Conservation (phyloP, 2,888 invertebrate genomes). For the Odontothrips loti region DNA sequence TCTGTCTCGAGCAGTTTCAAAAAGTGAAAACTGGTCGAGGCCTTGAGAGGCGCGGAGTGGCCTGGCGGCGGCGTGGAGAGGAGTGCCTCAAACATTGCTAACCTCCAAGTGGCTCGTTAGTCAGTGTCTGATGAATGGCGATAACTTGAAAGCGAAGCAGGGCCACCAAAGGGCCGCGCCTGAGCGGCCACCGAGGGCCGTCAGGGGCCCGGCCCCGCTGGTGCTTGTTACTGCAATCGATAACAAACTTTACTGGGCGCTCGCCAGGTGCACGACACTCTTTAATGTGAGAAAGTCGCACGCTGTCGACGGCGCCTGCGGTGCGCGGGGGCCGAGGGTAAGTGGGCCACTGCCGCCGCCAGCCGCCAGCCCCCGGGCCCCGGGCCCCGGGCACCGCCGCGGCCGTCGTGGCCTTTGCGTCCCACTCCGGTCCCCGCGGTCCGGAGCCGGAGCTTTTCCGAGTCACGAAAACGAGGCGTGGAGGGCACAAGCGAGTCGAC, state of each 20-base stretch:
- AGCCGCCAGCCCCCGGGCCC: neutral
- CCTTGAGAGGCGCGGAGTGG: neutral
- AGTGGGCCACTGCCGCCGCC: no score
- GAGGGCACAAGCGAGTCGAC: no score
- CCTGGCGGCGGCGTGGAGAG: neutral
- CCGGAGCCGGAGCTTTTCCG: neutral
- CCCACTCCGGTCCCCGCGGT: neutral
- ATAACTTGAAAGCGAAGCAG: neutral
- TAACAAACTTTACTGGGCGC: conserved; percentile 8
- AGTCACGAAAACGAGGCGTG: neutral
- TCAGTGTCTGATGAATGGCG: conserved; percentile 16
- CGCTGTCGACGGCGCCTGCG: neutral
- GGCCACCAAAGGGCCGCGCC: neutral
- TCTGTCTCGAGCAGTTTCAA: neutral
- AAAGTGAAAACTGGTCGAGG: neutral
- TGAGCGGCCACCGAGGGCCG: no score
- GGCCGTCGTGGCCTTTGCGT: neutral
- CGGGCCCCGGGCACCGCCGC: no score
- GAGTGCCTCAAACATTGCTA: neutral
- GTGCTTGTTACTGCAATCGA: conserved; percentile 22
- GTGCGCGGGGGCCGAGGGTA: no score
- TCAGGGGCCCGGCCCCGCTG: neutral
- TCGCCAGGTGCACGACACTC: conserved; percentile 21
- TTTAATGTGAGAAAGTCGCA: conserved; percentile 1
- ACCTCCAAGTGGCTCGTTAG: conserved; percentile 3